Base-by-base conservation (phyloP, 2,113 vertebrate genomes). In the Cariama cristata region DNA sequence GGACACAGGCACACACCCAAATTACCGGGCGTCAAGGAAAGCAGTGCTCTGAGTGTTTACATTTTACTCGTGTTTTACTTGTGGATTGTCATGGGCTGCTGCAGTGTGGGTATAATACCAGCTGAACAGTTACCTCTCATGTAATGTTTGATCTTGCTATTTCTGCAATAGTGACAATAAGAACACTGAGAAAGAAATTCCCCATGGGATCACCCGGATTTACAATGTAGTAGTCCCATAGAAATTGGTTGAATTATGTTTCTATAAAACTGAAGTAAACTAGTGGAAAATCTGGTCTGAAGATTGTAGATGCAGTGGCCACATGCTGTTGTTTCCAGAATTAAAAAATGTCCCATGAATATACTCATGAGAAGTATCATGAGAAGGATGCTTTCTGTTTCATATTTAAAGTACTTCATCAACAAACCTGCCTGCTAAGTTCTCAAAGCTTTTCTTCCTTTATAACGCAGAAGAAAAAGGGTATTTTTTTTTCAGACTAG, bases 381-480 rank as follows among this genome's bases (percentile, higher is more conserved):
- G 1, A 45, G 45, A 84, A 94, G 58, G 73, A 82, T 90, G 60
- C 23, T 84, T 91, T 79, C 73, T 85, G 47, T 55, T 92, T 68
- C 16, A 3, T 67, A 55, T 90, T 90, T 89, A 14, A 86, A 89
- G 26, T 53, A 22, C 49, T 85, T 86, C 22, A 11, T 79, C 62
- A 89, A 58, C 81, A 85, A 81, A 82, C 55, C 49, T 93, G 35
- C 52, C 47, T 79, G 13, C 28, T 27, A 93, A 89, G 38, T 93
- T 96, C 76, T 97, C 79, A 88, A 81, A 84, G 64, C 88, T 97
- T 82, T 79, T 87, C 40, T 82, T 91, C n/a, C 32, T 84, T 82
- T 82, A 17, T 58, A 62, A 64, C 3, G 9, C 27, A 73, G 74
- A 30, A 67, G n/a, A 71, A 79, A 82, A 84, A 56, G 4, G 0